Evolutionary conservation across 92 coral and sea anemone genomes (phyloP).

Genomic region (Porites rus): DNA sequence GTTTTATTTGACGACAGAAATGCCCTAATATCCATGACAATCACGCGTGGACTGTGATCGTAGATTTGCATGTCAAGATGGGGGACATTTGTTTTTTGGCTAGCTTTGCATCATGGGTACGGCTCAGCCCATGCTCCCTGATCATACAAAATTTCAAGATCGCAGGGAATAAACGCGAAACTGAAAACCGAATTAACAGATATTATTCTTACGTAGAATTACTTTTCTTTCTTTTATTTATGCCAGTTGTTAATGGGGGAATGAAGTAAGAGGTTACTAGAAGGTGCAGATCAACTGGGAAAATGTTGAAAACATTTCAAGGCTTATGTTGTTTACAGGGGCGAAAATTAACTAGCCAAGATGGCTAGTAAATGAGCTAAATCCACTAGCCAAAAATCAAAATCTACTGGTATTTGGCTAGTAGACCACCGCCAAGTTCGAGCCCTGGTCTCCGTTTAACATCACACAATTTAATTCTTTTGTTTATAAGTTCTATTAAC

Average conservation of each 20-base stretch:
- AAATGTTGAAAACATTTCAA: too few species aligned
- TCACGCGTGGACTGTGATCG: too few species aligned
- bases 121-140: slow-evolving; percentile 39
- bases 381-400: slow-evolving; percentile 58
- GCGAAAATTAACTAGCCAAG: slow-evolving; percentile 49
- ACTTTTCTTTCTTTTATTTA: slow-evolving; percentile 29
- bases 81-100: slow-evolving; percentile 32
- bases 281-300: too few species aligned
- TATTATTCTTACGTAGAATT: too few species aligned
- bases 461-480: too few species aligned
- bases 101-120: slow-evolving; percentile 55
- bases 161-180: slow-evolving; percentile 45
- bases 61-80: slow-evolving; percentile 41
- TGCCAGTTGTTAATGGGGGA: slow-evolving; percentile 61
- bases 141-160: slow-evolving; percentile 33
- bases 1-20: too few species aligned
- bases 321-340: too few species aligned
- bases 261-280: too few species aligned
- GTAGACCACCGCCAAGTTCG: slow-evolving; percentile 47
- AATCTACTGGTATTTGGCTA: slow-evolving; percentile 61
- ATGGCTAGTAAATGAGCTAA: slow-evolving; percentile 51
- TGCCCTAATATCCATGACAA: too few species aligned
- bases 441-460: slow-evolving; percentile 13
- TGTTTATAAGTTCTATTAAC: too few species aligned
- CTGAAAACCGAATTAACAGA: slow-evolving; percentile 17